phyloP scores from a whole-genome alignment of 1,140 invertebrate species.

The Conus betulinus region DNA sequence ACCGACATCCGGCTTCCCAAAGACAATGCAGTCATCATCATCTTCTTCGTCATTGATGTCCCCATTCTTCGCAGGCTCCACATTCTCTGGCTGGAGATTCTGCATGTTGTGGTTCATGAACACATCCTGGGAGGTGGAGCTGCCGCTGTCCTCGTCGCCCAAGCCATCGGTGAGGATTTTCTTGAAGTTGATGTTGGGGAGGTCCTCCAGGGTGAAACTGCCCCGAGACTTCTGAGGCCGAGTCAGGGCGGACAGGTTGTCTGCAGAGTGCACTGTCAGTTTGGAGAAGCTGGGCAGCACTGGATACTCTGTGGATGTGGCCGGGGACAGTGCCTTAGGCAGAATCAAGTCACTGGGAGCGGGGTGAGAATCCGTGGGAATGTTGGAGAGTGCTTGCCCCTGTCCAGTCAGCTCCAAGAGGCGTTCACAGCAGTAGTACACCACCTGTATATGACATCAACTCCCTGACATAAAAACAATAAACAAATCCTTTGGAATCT shows the following conservation, averaged over 20 bases:
- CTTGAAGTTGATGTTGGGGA: slow-evolving; percentile 23
- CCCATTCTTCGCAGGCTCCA: neutral
- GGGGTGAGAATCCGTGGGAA: neutral
- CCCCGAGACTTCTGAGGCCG: too few species aligned
- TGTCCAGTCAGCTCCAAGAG: slow-evolving; percentile 78
- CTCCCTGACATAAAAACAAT: too few species aligned
- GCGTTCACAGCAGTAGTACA: slow-evolving; percentile 86
- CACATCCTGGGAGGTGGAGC: neutral
- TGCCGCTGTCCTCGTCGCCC: neutral
- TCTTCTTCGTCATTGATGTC: slow-evolving; percentile 21
- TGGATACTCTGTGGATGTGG: neutral
- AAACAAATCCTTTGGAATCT: too few species aligned
- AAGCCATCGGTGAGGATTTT: neutral
- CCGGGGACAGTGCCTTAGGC: neutral
- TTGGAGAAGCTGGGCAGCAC: neutral
- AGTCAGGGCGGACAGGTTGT: neutral
- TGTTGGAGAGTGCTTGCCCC: slow-evolving; percentile 49
- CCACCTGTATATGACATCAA: slow-evolving; percentile 13
- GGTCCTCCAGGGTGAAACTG: slow-evolving; percentile 24
- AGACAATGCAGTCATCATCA: slow-evolving; percentile 40
- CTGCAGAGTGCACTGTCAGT: neutral
- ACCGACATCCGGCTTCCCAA: neutral
- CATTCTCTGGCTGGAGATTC: neutral
- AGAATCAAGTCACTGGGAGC: too few species aligned
- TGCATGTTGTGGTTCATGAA: neutral